A percentile compares a stretch with the other conserved stretches of the same genome.
phyloP scores from a whole-genome alignment of 2,113 vertebrate genomes.

The Caloenas nicobarica region DNA sequence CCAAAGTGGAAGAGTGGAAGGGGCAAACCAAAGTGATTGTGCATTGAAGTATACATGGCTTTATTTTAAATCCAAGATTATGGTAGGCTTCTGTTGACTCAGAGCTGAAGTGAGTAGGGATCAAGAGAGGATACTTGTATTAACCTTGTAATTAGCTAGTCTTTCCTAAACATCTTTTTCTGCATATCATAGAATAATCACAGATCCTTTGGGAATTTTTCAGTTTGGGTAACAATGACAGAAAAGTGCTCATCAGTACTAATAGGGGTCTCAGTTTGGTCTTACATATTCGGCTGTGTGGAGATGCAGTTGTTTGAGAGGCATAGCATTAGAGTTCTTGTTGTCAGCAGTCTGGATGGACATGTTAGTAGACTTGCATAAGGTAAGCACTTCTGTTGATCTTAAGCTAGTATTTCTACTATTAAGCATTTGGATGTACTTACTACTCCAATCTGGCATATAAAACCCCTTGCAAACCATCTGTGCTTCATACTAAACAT shows the following conservation, averaged over 20 bases:
- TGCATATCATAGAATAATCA: not conserved
- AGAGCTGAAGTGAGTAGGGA: not conserved
- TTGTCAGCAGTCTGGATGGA: not conserved
- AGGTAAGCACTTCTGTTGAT: not conserved
- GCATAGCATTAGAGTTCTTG: not conserved
- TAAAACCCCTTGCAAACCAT: not conserved
- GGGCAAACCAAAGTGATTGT: not conserved
- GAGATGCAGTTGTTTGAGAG: not conserved
- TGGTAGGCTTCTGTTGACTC: not conserved
- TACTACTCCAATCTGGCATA: not conserved
- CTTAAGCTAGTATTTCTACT: not conserved
- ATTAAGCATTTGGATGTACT: not conserved
- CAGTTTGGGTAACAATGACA: not conserved
- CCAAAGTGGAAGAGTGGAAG: not conserved
- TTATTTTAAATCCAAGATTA: not conserved
- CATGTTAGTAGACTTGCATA: not conserved
- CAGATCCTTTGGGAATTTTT: not conserved
- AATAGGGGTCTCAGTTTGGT: not conserved
- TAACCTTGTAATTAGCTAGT: not conserved
- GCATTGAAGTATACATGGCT: not conserved
- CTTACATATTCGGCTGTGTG: not conserved
- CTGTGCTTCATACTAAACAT: slow-evolving; percentile 48
- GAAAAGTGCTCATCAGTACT: not conserved
- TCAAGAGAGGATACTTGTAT: not conserved
- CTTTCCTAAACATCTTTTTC: not conserved